Percentiles rank a stretch among this genome's conserved stretches.
Conservation (phyloP, 2,797 vertebrate genomes). For the Crocidura indochinensis region DNA sequence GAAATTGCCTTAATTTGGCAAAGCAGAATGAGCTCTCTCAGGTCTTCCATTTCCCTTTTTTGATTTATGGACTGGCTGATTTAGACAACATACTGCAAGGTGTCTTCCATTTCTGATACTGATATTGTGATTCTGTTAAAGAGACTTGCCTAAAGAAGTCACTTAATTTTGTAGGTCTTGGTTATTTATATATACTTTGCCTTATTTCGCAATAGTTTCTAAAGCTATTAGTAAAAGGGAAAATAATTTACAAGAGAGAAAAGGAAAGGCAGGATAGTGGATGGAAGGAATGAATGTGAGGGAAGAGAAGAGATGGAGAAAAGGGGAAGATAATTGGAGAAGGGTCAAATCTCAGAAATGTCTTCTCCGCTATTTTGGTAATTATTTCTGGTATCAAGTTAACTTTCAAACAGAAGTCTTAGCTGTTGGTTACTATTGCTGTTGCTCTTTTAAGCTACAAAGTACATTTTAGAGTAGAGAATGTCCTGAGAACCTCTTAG, state of each 20-base stretch:
- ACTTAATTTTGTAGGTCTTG: background rate
- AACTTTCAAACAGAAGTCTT: conserved; percentile 60
- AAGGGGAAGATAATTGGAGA: background rate
- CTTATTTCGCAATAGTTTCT: conserved; percentile 38
- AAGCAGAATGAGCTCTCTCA: no score
- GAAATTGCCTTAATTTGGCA: no score
- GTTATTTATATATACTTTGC: background rate
- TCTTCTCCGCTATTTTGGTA: conserved; percentile 20
- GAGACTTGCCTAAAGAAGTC: background rate
- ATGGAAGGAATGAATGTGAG: background rate
- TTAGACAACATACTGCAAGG: background rate
- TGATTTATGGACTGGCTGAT: conserved; percentile 9
- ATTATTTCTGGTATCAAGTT: conserved; percentile 52
- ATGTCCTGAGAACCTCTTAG: conserved; percentile 56
- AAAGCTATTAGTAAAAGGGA: conserved; percentile 51
- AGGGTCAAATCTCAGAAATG: conserved; percentile 19
- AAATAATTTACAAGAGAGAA: background rate
- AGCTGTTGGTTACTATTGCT: background rate
- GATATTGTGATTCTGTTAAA: background rate
- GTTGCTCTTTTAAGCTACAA: conserved; percentile 71
- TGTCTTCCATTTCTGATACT: background rate
- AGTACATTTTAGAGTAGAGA: conserved; percentile 67
- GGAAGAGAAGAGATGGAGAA: background rate
- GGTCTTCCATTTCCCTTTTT: background rate
- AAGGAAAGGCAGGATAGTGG: background rate